Percentiles rank a stretch among this genome's conserved stretches.
These are phyloP conservation scores for Coregonus suidteri DNA, from an alignment of 2,797 vertebrate genomes.

Conservation along the genomic window DNA sequence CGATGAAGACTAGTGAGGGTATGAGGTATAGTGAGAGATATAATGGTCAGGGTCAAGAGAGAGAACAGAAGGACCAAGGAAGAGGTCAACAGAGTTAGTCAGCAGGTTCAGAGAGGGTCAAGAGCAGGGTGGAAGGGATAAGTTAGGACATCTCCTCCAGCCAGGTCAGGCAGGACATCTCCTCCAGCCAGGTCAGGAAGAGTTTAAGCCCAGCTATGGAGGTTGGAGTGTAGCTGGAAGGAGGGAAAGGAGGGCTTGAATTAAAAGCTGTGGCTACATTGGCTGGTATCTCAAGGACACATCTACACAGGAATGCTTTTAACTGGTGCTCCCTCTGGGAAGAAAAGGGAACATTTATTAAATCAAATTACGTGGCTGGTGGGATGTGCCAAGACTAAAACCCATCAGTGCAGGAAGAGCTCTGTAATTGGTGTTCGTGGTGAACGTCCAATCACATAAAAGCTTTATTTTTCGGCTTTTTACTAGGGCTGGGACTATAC, in stretches of 20 bases:
- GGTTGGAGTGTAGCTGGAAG: not conserved
- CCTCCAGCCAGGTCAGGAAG: slow-evolving; percentile 3
- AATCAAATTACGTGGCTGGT: slow-evolving; percentile 49
- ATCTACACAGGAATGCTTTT: slow-evolving; percentile 64
- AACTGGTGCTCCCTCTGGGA: slow-evolving; percentile 46
- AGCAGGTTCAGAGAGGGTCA: too few species aligned
- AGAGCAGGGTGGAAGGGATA: not conserved
- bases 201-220: slow-evolving; percentile 10
- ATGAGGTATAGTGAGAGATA: too few species aligned
- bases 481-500: too few species aligned
- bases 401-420: slow-evolving; percentile 33
- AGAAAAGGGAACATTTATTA: slow-evolving; percentile 49
- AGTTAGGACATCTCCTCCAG: too few species aligned
- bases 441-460: not conserved
- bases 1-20: too few species aligned
- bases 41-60: too few species aligned
- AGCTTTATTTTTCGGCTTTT: not conserved
- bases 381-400: slow-evolving; percentile 35
- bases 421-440: slow-evolving; percentile 38
- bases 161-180: too few species aligned
- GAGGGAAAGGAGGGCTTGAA: slow-evolving; percentile 26
- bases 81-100: too few species aligned
- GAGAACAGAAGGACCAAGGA: too few species aligned
- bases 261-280: slow-evolving; percentile 46
- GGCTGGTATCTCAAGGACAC: slow-evolving; percentile 44